phyloP scores from a whole-genome alignment of 2,113 vertebrate species.

The Cervus canadensis region DNA sequence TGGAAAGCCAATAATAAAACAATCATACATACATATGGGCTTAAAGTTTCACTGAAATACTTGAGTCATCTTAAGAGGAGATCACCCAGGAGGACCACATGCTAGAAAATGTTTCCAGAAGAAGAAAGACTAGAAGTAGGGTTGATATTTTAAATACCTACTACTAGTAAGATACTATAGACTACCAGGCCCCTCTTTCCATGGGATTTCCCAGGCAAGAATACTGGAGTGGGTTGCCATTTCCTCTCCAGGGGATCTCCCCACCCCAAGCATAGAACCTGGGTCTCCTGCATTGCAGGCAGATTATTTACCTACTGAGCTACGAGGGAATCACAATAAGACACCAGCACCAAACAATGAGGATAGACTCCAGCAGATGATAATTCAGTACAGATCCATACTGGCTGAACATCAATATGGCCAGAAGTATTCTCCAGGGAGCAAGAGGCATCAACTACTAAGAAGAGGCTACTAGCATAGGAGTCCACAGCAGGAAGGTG shows the following conservation, averaged over 20 bases:
- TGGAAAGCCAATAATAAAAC: conserved; percentile 74
- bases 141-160: neutral
- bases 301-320: neutral
- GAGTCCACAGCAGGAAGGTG: neutral
- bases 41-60: conserved; percentile 79
- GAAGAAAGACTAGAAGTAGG: neutral
- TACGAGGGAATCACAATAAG: neutral
- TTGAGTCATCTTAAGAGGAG: neutral
- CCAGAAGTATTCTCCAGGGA: neutral
- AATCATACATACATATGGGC: conserved; percentile 72
- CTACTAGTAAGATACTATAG: neutral
- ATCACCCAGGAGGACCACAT: neutral
- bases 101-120: neutral
- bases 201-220: neutral
- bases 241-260: neutral
- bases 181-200: neutral
- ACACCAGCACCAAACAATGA: neutral
- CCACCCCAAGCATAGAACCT: neutral
- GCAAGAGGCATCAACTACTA: neutral
- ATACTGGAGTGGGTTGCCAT: neutral
- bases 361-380: neutral
- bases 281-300: neutral
- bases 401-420: neutral
- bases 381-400: neutral
- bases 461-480: neutral